phyloP scores from a whole-genome alignment of 2,888 invertebrate genomes.

The Thysanoteuthis rhombus region DNA sequence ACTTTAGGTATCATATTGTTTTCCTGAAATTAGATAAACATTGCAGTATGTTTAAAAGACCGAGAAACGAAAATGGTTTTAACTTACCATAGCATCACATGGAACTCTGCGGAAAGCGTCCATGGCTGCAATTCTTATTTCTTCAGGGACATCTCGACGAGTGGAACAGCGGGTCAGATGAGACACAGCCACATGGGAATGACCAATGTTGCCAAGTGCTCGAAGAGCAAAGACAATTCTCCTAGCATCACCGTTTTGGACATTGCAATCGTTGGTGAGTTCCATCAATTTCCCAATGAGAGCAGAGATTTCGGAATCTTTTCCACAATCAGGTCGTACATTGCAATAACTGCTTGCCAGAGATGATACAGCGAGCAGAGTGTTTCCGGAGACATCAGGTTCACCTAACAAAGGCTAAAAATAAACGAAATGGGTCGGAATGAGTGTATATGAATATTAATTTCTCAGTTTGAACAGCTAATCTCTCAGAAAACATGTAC shows the following conservation, averaged over 20 bases:
- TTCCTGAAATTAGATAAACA: neutral
- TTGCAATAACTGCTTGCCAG: slow-evolving; percentile 79
- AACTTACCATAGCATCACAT: slow-evolving; percentile 63
- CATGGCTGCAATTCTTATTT: slow-evolving; percentile 82
- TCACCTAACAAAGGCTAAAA: slow-evolving; percentile 65
- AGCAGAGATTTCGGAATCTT: slow-evolving; percentile 59
- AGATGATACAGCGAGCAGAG: slow-evolving; percentile 77
- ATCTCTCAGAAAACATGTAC: neutral
- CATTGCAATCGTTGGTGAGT: neutral
- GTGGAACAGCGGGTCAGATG: slow-evolving; percentile 56
- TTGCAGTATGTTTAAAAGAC: neutral
- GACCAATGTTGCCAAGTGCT: slow-evolving; percentile 88
- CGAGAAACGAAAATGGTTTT: neutral
- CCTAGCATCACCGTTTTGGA: neutral
- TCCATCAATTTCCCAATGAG: neutral
- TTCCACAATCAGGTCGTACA: slow-evolving; percentile 66
- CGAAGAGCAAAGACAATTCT: slow-evolving; percentile 72
- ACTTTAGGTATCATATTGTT: neutral
- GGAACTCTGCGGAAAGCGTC: slow-evolving; percentile 80
- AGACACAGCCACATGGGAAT: slow-evolving; percentile 68
- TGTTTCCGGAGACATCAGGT: slow-evolving; percentile 68
- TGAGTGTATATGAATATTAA: neutral
- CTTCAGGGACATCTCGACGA: slow-evolving; percentile 75
- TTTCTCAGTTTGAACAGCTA: neutral
- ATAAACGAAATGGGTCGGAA: neutral